These are phyloP conservation scores for Agrochola lota DNA, from an alignment of 2,888 invertebrate genomes.

Conservation along the genomic window DNA sequence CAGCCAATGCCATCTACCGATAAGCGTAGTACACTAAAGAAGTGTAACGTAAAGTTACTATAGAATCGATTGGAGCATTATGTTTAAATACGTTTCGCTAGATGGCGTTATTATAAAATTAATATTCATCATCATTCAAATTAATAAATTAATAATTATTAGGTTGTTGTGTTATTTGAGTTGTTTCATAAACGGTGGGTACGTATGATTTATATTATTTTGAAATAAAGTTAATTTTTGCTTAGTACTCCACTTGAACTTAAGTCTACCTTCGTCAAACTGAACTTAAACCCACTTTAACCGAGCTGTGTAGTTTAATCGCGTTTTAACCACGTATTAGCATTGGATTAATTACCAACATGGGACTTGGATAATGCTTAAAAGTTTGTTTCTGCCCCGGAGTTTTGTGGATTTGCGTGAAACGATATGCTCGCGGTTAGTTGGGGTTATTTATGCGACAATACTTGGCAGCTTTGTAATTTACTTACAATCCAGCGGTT, in stretches of 20 bases:
- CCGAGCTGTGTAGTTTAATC: constrained; percentile 32
- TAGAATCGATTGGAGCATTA: constrained; percentile 26
- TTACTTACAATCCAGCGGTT: constrained; percentile 31
- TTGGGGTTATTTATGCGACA: constrained; percentile 48
- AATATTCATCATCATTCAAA: too few species aligned
- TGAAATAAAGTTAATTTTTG: not conserved
- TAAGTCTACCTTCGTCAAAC: constrained; percentile 14
- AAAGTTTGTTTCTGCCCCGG: constrained; percentile 54
- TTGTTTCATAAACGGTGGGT: too few species aligned
- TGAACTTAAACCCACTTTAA: constrained; percentile 23
- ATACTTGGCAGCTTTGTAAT: constrained; percentile 41
- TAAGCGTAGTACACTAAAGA: not conserved
- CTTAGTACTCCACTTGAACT: not conserved
- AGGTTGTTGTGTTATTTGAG: too few species aligned
- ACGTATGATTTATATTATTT: not conserved
- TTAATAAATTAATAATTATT: too few species aligned
- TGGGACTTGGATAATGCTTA: constrained; percentile 50
- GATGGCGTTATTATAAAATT: constrained; percentile 56
- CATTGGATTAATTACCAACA: constrained; percentile 55
- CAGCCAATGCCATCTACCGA: constrained; percentile 46
- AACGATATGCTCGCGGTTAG: constrained; percentile 38
- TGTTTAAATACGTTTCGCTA: constrained; percentile 23
- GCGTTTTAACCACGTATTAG: constrained; percentile 51
- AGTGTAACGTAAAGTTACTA: constrained; percentile 7
- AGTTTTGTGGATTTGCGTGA: constrained; percentile 49